Evolutionary conservation across 2,113 vertebrate genomes (phyloP), one percentile per base, ranked within the genome.

Genomic region (Melanocharis versteri): DNA sequence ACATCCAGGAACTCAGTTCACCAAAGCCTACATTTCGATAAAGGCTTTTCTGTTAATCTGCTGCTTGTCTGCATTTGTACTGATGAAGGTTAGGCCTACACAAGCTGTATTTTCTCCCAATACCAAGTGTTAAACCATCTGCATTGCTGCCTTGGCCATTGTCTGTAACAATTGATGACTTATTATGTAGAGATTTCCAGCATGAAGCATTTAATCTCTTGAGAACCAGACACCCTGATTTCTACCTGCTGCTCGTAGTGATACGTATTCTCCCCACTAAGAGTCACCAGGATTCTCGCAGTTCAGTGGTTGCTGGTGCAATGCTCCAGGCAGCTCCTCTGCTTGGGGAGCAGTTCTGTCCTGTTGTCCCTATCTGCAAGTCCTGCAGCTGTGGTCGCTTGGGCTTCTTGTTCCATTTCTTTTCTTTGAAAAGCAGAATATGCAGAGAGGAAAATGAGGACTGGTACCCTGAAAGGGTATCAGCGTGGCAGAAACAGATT

Each of bases 361-460:
- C 61, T 56, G 1, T 0, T 1, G 23, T 75, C 30, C 13, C 2
- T 62, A 22, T 76, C 71, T 83, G 50, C 68, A 45, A 23, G 26
- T 33, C 71, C 77, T 91, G 72, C 45, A 77, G 62, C 76, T 92
- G 31, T 56, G 62, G 33, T 56, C 35, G 20, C 31, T 76, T 68
- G 69, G n/a, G 6, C 91, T 93, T 84, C n/a, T 75, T 89, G 35
- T 68, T 75, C 53, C 19, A 31, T 44, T 89, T n/a, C n/a, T n/a
- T 14, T 79, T 68, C 90, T 82, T 79, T 76, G 90, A 85, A 83
- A 93, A 87, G 47, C 65, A 87, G 61, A 69, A 31, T 56, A 47
- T 64, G 37, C 6, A 16, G 13, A 66, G 35, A 31, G 39, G 19
- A 68, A 56, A 68, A 27, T 51, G 56, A 79, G 48, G 90, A 40